Evolutionary conservation across 30 jellyfish, hydroid and myxozoan species (phyloP).

Genomic region (Chironex yamaguchii): DNA sequence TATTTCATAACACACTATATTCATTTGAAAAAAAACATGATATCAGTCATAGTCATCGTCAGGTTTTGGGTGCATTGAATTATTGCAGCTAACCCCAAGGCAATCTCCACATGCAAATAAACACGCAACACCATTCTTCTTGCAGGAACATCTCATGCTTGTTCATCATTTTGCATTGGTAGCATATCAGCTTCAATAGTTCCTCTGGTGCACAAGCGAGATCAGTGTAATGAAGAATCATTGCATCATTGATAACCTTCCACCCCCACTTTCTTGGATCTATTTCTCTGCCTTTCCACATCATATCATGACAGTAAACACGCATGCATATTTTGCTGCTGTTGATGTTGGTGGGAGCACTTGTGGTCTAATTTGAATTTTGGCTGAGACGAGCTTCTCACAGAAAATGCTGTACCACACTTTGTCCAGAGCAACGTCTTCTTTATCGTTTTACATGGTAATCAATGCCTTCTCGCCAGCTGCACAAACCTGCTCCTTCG

Average conservation of each 20-base stretch:
- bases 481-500: conserved; percentile 17
- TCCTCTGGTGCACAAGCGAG: conserved; percentile 55
- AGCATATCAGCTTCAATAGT: conserved; percentile 23
- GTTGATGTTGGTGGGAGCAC: conserved; percentile 66
- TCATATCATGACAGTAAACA: conserved; percentile 44
- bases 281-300: conserved; percentile 19
- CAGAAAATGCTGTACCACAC: conserved; percentile 16
- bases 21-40: no score
- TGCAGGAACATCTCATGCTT: conserved; percentile 32
- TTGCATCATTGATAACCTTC: conserved; percentile 15
- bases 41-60: no score
- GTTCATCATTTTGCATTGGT: conserved; percentile 46
- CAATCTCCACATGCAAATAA: no score
- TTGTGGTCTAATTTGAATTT: not conserved
- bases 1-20: no score
- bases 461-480: conserved; percentile 55
- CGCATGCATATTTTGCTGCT: conserved; percentile 59
- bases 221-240: conserved; percentile 17
- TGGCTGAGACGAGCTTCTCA: conserved; percentile 35
- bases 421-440: conserved; percentile 14
- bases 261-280: conserved; percentile 61
- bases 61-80: no score
- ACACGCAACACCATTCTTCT: conserved; percentile 37
- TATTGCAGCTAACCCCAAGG: no score
- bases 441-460: conserved; percentile 12